These are phyloP conservation scores for Agrilus cyanescens DNA, from an alignment of 2,888 invertebrate species.

Conservation along the genomic window DNA sequence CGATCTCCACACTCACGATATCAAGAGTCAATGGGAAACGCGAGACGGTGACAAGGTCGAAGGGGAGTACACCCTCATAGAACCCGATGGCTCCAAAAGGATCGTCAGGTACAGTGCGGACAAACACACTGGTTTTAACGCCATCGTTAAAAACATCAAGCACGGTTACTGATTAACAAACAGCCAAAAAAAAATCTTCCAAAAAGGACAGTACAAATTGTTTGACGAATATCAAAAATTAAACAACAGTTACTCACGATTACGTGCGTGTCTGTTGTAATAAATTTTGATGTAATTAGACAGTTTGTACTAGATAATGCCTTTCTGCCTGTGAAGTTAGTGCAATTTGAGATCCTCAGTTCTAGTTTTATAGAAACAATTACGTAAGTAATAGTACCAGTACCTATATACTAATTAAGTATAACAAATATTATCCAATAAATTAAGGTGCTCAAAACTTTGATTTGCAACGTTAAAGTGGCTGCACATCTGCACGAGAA, in stretches of 20 bases:
- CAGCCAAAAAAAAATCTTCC: too few relatives aligned
- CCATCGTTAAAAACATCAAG: conserved; percentile 29
- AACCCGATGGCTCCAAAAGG: conserved; percentile 32
- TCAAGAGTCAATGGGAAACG: conserved; percentile 37
- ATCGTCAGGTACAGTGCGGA: conserved; percentile 33
- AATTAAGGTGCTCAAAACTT: too few relatives aligned
- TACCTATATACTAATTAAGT: too few relatives aligned
- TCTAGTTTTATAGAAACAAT: too few relatives aligned
- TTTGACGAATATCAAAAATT: too few relatives aligned
- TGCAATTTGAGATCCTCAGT: neutral
- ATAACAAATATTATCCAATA: too few relatives aligned
- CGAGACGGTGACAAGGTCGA: conserved; percentile 36
- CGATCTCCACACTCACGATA: conserved; percentile 38
- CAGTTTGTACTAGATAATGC: neutral
- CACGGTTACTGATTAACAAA: conserved; percentile 18
- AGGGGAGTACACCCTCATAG: conserved; percentile 34
- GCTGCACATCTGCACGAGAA: too few relatives aligned
- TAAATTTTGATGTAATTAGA: neutral
- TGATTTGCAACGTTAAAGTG: too few relatives aligned
- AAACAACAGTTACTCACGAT: neutral
- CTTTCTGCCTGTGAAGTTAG: neutral
- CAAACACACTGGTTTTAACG: conserved; percentile 32
- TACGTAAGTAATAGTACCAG: too few relatives aligned
- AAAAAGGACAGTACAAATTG: too few relatives aligned
- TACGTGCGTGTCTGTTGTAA: neutral